phyloP scores from a whole-genome alignment of 2,113 vertebrate species.

The Etia nguti region DNA sequence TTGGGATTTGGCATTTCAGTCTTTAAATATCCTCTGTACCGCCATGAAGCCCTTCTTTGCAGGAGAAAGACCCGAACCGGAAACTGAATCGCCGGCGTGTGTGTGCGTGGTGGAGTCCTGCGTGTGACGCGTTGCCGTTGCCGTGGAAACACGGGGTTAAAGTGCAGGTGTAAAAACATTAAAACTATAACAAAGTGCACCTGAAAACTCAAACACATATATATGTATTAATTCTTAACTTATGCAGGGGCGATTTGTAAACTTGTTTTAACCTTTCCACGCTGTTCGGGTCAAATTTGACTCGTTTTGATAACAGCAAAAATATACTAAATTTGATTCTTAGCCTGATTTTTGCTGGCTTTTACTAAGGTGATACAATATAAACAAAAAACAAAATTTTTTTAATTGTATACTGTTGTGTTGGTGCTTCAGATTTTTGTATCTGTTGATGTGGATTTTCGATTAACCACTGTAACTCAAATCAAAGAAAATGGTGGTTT shows the following conservation, averaged over 20 bases:
- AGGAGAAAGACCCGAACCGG: background rate
- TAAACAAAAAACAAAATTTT: background rate
- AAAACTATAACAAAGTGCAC: background rate
- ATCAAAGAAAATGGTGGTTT: background rate
- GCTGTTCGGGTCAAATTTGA: no score
- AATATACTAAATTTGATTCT: no score
- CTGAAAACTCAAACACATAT: background rate
- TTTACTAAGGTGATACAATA: background rate
- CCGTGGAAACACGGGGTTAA: constrained; percentile 57
- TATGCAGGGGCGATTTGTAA: background rate
- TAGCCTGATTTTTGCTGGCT: background rate
- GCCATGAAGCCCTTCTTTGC: background rate
- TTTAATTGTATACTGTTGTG: background rate
- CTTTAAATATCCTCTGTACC: background rate
- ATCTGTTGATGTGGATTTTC: background rate
- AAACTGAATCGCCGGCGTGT: background rate
- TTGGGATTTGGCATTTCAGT: background rate
- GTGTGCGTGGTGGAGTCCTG: constrained; percentile 23
- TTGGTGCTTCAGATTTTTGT: background rate
- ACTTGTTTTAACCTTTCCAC: background rate
- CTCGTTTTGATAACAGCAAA: no score
- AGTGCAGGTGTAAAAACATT: background rate
- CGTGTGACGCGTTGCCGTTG: constrained; percentile 71
- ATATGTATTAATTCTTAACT: no score
- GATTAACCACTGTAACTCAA: background rate